Conservation (phyloP, 2,113 vertebrate genomes). For the Geococcyx californianus region DNA sequence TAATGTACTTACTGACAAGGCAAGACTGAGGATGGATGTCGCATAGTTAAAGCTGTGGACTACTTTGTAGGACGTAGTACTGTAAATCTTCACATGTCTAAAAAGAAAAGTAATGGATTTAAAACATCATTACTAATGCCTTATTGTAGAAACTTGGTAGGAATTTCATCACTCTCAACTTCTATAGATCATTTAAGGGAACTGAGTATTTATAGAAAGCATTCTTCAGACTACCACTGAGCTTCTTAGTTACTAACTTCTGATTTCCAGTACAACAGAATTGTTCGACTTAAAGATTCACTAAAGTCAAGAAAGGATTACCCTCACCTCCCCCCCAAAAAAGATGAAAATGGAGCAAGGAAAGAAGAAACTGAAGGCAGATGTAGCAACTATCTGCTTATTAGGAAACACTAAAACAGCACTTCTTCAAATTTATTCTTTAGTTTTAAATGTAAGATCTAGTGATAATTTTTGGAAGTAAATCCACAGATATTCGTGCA, state of each 20-base stretch:
- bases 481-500: not conserved
- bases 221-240: not conserved
- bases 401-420: not conserved
- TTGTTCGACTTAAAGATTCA: not conserved
- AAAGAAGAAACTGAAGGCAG: not conserved
- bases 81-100: constrained; percentile 97
- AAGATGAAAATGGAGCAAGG: not conserved
- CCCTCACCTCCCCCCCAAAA: not conserved
- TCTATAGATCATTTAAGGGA: not conserved
- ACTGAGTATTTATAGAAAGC: not conserved
- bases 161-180: not conserved
- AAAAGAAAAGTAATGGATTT: not conserved
- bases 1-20: constrained; percentile 85
- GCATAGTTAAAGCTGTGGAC: constrained; percentile 94
- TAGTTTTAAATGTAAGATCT: not conserved
- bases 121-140: not conserved
- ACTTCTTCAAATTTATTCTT: not conserved
- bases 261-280: not conserved
- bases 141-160: not conserved
- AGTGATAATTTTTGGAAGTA: not conserved
- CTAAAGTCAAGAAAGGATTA: not conserved
- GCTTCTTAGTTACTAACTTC: not conserved
- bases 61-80: constrained; percentile 92
- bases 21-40: constrained; percentile 92
- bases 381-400: not conserved